Conservation (phyloP, 2,797 vertebrate species). For the Rhinophrynus dorsalis region DNA sequence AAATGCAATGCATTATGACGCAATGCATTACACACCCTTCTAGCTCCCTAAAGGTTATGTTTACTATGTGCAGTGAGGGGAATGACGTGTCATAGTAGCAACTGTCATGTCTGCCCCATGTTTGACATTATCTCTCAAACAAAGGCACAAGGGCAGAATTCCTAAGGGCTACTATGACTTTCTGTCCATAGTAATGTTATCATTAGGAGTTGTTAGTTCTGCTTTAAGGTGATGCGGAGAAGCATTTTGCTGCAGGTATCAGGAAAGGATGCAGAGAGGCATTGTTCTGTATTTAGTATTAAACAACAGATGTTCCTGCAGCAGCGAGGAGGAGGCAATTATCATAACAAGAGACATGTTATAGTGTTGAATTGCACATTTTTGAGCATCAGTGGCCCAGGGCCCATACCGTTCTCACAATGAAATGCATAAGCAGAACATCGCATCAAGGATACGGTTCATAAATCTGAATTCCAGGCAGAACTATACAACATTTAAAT, state of each 20-base stretch:
- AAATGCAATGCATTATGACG: too few species aligned
- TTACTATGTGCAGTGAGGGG: too few species aligned
- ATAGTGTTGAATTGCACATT: constrained; percentile 54
- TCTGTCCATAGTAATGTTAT: too few species aligned
- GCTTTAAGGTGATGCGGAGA: background rate
- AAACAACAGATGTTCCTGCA: constrained; percentile 54
- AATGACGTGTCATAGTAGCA: too few species aligned
- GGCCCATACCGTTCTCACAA: constrained; percentile 37
- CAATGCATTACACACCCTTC: too few species aligned
- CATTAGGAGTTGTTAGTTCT: too few species aligned
- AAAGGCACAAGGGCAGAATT: too few species aligned
- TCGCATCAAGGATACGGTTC: constrained; percentile 48
- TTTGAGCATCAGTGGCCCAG: constrained; percentile 53
- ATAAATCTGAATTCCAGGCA: constrained; percentile 65
- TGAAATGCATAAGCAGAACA: constrained; percentile 41
- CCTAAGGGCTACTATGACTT: too few species aligned
- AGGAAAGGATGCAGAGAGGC: constrained; percentile 6
- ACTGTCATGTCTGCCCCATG: too few species aligned
- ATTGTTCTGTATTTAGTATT: constrained; percentile 38
- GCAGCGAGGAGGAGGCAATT: constrained; percentile 50
- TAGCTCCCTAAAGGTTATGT: too few species aligned
- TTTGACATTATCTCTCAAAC: too few species aligned
- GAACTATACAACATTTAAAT: constrained; percentile 51
- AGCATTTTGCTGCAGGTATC: constrained; percentile 23
- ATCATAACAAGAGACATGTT: constrained; percentile 56